Evolutionary conservation across 2,888 invertebrate genomes (phyloP).

Genomic region (Hydrotaea diabolus): DNA sequence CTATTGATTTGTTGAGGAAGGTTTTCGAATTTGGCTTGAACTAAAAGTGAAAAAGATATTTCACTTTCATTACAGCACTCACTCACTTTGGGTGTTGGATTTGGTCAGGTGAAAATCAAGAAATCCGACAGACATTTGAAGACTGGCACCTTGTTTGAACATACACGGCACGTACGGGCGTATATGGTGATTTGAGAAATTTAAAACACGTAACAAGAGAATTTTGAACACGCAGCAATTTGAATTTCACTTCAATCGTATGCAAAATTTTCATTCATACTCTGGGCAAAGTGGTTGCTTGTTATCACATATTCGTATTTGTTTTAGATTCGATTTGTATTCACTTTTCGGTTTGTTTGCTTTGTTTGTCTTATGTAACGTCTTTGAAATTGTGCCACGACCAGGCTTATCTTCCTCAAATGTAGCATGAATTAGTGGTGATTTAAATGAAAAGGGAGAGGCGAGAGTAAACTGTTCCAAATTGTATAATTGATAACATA

Average conservation of each 20-base stretch:
- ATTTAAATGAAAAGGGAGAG: neutral
- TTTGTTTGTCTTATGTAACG: conserved; percentile 23
- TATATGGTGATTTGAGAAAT: conserved; percentile 45
- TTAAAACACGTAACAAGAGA: conserved; percentile 45
- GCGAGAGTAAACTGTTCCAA: neutral
- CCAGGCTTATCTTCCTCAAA: conserved; percentile 3
- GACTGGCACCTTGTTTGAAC: neutral
- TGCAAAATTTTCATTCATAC: conserved; percentile 26
- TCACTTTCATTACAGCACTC: conserved; percentile 55
- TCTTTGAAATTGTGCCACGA: neutral
- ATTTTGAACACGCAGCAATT: conserved; percentile 35
- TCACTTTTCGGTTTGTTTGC: neutral
- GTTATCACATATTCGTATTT: conserved; percentile 25
- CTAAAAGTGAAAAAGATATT: conserved; percentile 30
- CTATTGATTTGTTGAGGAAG: conserved; percentile 35
- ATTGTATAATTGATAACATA: conserved; percentile 31
- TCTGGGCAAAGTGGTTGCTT: neutral
- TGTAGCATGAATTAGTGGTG: neutral
- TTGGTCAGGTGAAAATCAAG: conserved; percentile 41
- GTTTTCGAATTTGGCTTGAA: conserved; percentile 23
- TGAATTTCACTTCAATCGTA: conserved; percentile 53
- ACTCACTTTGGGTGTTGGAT: neutral
- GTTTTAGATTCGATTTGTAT: conserved; percentile 7
- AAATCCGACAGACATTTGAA: neutral
- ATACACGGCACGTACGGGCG: conserved; percentile 44